phyloP scores from a whole-genome alignment of 2,888 invertebrate species.

The Ditylenchus weischeri region DNA sequence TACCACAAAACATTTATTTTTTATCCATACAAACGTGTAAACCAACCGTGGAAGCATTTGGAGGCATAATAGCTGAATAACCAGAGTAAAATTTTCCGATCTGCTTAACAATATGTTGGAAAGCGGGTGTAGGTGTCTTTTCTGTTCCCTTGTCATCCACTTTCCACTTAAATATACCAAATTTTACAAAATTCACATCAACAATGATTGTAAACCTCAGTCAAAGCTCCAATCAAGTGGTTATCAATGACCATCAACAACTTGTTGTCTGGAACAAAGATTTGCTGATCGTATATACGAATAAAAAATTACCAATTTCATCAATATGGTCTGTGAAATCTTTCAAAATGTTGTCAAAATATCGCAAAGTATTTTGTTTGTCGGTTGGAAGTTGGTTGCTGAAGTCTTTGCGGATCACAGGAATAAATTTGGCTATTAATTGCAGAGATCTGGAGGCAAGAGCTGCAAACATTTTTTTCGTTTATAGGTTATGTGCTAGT shows the following conservation, averaged over 20 bases:
- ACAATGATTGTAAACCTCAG: constrained; percentile 58
- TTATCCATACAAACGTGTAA: too few species aligned
- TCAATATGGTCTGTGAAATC: constrained; percentile 69
- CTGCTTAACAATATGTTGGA: constrained; percentile 67
- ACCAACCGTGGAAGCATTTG: constrained; percentile 30
- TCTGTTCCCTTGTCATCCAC: constrained; percentile 92
- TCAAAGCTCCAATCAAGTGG: constrained; percentile 76
- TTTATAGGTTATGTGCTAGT: neutral
- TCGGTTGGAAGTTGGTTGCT: constrained; percentile 37
- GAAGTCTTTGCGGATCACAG: constrained; percentile 45
- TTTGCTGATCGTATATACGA: too few species aligned
- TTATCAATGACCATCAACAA: constrained; percentile 83
- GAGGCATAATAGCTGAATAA: constrained; percentile 51
- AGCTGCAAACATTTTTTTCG: constrained; percentile 16
- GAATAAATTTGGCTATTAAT: constrained; percentile 64
- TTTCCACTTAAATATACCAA: constrained; percentile 72
- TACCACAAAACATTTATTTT: too few species aligned
- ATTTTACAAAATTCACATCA: neutral
- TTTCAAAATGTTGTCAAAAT: constrained; percentile 39
- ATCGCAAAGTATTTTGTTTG: constrained; percentile 42
- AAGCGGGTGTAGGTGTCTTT: constrained; percentile 80
- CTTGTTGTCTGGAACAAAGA: constrained; percentile 69
- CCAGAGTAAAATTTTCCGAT: constrained; percentile 62
- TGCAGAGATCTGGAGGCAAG: constrained; percentile 61
- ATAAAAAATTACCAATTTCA: constrained; percentile 67